Base-by-base conservation (phyloP, 2,888 invertebrate species). In the Drosophila atripex region DNA sequence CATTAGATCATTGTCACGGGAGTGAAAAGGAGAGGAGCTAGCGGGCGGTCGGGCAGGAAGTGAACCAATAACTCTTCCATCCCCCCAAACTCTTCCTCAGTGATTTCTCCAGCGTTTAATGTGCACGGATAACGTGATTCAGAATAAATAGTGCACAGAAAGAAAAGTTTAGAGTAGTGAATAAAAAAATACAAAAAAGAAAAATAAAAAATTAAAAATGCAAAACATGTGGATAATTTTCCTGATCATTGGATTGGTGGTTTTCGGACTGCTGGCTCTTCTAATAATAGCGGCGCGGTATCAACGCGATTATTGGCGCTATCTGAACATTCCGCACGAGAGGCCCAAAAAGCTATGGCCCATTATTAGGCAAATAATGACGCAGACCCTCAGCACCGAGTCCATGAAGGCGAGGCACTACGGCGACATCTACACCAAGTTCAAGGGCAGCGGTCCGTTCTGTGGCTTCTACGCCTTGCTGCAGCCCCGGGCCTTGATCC, bases 391-490 rank as follows among this genome's bases (percentile, higher is more conserved):
- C 0, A 84, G 84, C 46, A 80, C 74, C 14, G 89, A 88, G 43
- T 65, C 83, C 14, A 70, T 80, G 41, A 75, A 83, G 30, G 18
- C 63, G 25, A 77, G 80, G 14, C 88, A 88, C 41, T 78, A 88
- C 16, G 68, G 78, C 45, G 63, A 78, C 3, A 43, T 89, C 3
- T 91, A 91, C 43, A 60, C 80, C 7, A 83, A 87, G 65, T 90
- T 83, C 63, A 91, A 91, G 60, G 78, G 85, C 1, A 78, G 75
- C 35, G 88, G 89, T 1, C 89, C 90, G 0, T 90, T 90, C 47
- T 89, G 86, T 25, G 92, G 92, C 0, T 85, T 90, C 57, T 92
- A 88, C 64, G 80, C 88, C 1, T 66, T 90, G 23, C 51, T 88
- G 2, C 87, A 80, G 30, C 91, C 91, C 1, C 76, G 85, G 0